Evolutionary conservation across 2,888 invertebrate species (phyloP).

Genomic region (Troides oblongomaculatus): DNA sequence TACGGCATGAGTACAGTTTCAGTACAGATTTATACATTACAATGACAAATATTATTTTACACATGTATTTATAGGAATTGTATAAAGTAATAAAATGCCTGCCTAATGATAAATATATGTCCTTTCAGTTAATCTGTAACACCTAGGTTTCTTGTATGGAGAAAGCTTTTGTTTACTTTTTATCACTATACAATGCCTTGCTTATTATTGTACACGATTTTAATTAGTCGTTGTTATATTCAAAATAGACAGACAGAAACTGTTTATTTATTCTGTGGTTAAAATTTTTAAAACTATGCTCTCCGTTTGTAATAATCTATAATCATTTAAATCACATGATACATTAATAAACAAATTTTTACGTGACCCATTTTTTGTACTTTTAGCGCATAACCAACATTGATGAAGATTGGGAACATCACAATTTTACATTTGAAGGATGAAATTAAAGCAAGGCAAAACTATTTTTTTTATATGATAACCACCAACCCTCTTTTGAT

Average conservation of each 20-base stretch:
- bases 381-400: too few species aligned
- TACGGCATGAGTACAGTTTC: slow-evolving; percentile 24
- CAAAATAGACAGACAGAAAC: too few species aligned
- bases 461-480: too few species aligned
- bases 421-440: background rate
- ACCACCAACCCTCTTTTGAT: background rate
- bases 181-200: slow-evolving; percentile 8
- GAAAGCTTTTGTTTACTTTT: slow-evolving; percentile 2
- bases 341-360: too few species aligned
- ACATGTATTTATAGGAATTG: slow-evolving; percentile 16
- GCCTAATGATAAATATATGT: slow-evolving; percentile 11
- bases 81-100: slow-evolving; percentile 15
- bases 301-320: too few species aligned
- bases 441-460: slow-evolving; percentile 18
- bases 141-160: slow-evolving; percentile 22
- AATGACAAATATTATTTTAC: slow-evolving; percentile 21
- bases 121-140: slow-evolving; percentile 29
- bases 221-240: background rate
- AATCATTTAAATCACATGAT: too few species aligned
- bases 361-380: too few species aligned
- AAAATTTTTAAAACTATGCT: too few species aligned
- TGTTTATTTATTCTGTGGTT: too few species aligned
- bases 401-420: too few species aligned
- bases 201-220: slow-evolving; percentile 7
- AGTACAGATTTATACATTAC: slow-evolving; percentile 23